Percentiles rank a stretch among this genome's conserved stretches.
Evolutionary conservation across 2,888 invertebrate genomes (phyloP).

Genomic region (Laspeyria flexula): DNA sequence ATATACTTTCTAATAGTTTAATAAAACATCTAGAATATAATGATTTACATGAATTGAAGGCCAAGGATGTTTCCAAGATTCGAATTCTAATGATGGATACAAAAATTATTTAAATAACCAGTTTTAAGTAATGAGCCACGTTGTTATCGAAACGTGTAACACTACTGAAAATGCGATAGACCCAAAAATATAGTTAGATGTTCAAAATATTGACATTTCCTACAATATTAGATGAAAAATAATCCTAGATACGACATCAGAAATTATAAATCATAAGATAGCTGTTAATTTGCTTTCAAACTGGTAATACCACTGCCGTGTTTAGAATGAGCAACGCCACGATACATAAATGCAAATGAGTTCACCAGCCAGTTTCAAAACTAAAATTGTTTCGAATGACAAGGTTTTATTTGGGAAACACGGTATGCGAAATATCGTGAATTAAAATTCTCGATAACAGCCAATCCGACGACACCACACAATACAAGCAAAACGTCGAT

Average conservation of each 20-base stretch:
- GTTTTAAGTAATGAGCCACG: too few species aligned
- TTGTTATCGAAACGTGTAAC: too few species aligned
- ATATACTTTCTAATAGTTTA: neutral
- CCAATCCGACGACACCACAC: conserved; percentile 22
- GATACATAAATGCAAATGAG: conserved; percentile 22
- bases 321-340: conserved; percentile 5
- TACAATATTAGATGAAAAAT: neutral
- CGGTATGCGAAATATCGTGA: conserved; percentile 20
- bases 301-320: conserved; percentile 8
- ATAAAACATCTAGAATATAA: neutral
- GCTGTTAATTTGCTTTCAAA: conserved; percentile 15
- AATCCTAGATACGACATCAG: conserved; percentile 7
- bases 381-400: conserved; percentile 6
- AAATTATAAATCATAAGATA: conserved; percentile 18
- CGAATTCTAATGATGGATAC: conserved; percentile 9
- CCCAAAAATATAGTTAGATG: too few species aligned
- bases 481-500: conserved; percentile 8
- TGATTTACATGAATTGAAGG: conserved; percentile 11
- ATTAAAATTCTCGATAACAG: conserved; percentile 15
- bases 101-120: conserved; percentile 30
- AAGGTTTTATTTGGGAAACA: conserved; percentile 12
- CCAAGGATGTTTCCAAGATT: conserved; percentile 25
- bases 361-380: conserved; percentile 18
- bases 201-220: too few species aligned
- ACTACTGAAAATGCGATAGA: too few species aligned